Evolutionary conservation across 1,140 invertebrate species (phyloP).

Genomic region (Orussus abietinus): DNA sequence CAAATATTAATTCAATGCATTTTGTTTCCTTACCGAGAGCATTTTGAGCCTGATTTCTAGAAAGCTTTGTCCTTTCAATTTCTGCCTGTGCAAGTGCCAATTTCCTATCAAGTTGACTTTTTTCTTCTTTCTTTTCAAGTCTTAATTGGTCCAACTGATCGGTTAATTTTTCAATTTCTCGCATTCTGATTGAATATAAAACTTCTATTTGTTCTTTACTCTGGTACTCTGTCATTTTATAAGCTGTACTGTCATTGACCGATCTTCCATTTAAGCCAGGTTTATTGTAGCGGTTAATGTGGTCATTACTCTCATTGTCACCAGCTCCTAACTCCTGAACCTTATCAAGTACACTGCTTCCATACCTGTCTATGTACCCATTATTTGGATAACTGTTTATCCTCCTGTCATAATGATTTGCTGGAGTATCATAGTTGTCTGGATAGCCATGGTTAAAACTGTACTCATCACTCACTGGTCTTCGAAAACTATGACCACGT

Average conservation of each 20-base stretch:
- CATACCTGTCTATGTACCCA: conserved; percentile 34
- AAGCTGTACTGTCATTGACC: conserved; percentile 25
- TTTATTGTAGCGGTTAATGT: conserved; percentile 35
- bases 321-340: conserved; percentile 27
- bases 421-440: conserved; percentile 38
- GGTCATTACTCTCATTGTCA: conserved; percentile 31
- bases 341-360: conserved; percentile 29
- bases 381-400: conserved; percentile 34
- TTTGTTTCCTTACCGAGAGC: conserved; percentile 28
- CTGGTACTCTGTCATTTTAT: conserved; percentile 36
- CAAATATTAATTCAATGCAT: too few relatives aligned
- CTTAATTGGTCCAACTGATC: conserved; percentile 34
- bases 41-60: conserved; percentile 37
- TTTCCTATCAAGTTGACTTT: conserved; percentile 27
- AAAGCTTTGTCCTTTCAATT: conserved; percentile 31
- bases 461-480: conserved; percentile 23
- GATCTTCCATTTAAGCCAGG: conserved; percentile 34
- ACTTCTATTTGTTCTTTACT: conserved; percentile 43
- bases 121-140: conserved; percentile 32
- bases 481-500: conserved; percentile 21
- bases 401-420: conserved; percentile 39
- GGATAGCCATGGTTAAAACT: conserved; percentile 31
- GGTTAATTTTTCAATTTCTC: conserved; percentile 34
- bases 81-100: conserved; percentile 35
- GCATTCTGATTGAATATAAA: conserved; percentile 34